Evolutionary conservation across 1,140 invertebrate species (phyloP).

Genomic region (Habropoda laboriosa): DNA sequence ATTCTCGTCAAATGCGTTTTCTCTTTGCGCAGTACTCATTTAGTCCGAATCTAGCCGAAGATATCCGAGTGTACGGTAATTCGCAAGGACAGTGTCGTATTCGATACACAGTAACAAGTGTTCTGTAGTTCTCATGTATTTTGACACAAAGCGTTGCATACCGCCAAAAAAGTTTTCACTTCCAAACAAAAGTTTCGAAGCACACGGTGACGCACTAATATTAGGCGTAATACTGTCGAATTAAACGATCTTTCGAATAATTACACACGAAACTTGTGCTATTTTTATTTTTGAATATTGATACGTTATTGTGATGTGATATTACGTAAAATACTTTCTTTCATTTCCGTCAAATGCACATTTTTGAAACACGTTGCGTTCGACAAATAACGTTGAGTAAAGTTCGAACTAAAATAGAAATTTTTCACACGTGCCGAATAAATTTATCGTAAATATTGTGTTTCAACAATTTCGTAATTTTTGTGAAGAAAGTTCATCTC

Average conservation of each 20-base stretch:
- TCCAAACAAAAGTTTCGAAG: background rate
- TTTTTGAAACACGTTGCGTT: background rate
- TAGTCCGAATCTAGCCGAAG: constrained; percentile 18
- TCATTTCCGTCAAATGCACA: background rate
- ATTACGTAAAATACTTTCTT: background rate
- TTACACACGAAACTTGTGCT: background rate
- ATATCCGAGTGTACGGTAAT: constrained; percentile 1
- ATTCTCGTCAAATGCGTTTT: background rate
- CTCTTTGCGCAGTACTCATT: background rate
- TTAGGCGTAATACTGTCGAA: background rate
- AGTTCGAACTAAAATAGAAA: background rate
- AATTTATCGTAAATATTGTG: background rate
- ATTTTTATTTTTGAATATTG: background rate
- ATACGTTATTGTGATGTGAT: background rate
- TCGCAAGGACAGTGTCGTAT: constrained; percentile 26
- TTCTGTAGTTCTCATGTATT: background rate
- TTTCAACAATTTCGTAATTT: background rate
- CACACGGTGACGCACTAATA: too few species aligned
- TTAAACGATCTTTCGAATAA: background rate
- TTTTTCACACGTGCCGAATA: background rate
- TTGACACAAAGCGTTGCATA: background rate
- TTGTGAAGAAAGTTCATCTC: background rate
- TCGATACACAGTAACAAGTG: constrained; percentile 1
- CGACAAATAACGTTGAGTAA: background rate
- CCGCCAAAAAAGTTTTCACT: background rate